These are phyloP conservation scores for Budorcas taxicolor DNA, from an alignment of 2,113 vertebrate species.

Conservation along the genomic window DNA sequence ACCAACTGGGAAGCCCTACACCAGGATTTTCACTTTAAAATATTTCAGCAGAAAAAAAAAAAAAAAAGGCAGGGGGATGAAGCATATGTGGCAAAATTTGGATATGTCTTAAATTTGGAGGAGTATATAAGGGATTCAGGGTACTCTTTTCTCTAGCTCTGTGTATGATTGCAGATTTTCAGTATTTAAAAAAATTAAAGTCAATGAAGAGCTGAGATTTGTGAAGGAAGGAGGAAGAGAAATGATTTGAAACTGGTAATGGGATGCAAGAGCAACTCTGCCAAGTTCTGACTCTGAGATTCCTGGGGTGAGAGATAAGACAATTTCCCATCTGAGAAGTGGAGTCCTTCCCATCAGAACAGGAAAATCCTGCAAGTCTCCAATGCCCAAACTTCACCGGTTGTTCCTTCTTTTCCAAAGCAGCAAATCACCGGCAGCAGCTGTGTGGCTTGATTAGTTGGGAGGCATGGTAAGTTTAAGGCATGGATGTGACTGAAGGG, in stretches of 20 bases:
- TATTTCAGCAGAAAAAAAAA: neutral
- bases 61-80: neutral
- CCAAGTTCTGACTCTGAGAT: neutral
- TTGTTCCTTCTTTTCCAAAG: neutral
- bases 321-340: neutral
- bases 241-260: neutral
- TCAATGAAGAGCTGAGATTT: neutral
- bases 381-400: neutral
- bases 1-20: neutral
- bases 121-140: neutral
- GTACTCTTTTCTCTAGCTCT: neutral
- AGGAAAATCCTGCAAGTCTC: neutral
- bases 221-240: neutral
- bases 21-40: neutral
- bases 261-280: neutral
- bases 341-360: neutral
- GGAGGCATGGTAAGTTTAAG: neutral
- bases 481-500: no score
- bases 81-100: neutral
- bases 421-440: neutral
- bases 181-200: neutral
- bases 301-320: neutral
- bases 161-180: neutral
- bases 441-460: neutral
- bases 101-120: neutral